Evolutionary conservation across 2,113 vertebrate species (phyloP), one percentile per base, ranked within the genome.

Genomic region (Pogonocichla stellata): DNA sequence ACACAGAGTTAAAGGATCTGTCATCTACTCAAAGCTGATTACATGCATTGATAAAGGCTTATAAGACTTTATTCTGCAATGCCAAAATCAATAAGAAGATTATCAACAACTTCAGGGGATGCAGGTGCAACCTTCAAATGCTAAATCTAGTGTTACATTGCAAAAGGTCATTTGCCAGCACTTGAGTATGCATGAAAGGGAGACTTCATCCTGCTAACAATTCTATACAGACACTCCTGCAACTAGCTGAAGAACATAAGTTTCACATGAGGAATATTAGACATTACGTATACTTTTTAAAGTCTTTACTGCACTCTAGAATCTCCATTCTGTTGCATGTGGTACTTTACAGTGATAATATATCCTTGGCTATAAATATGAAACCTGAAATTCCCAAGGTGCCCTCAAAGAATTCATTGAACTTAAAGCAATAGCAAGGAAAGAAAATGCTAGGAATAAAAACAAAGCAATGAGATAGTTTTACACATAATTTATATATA

Each of bases 401-500:
- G 5, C 8, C 8, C 19, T 80, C 42, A 54, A 77, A 83, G 72
- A 70, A 85, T 67, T 74, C 22, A 58, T 11, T 85, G 33, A 89
- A 54, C 19, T 90, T 88, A 29, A 4, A 70, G 29, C 4, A 70
- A 73, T 43, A 83, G 47, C 3, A 12, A 73, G 86, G 64, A 64
- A 78, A 88, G 58, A 83, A 94, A 95, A 92, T 51, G 6, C 40
- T 60, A 86, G 60, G 62, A 87, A 91, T 70, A 70, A 80, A 93
- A 88, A 12, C 42, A 90, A 95, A 90, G 45, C 54, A 58, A 88
- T 20, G 34, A 82, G 42, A 81, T 81, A 77, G 62, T 81, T 83
- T 70, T 77, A 77, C 45, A 28, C 14, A 43, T 57, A 58, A 91
- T 66, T 91, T 88, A 83, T 70, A 58, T 23, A 85, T 40, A 67